phyloP scores from a whole-genome alignment of 2,113 vertebrate genomes.

The Uria aalge region DNA sequence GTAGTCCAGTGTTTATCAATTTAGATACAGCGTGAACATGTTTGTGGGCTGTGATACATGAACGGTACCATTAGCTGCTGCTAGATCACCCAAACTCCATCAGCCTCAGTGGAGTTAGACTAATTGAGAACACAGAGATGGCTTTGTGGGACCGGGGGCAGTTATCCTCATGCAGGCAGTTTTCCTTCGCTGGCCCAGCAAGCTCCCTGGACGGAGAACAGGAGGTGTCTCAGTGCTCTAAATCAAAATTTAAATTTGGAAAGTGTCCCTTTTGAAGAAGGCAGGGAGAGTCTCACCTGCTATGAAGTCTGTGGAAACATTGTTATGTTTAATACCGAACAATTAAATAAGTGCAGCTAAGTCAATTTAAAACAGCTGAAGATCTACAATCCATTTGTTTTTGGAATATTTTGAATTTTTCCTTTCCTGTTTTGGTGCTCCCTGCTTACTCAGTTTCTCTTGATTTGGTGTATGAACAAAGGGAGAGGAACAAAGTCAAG shows the following conservation, averaged over 20 bases:
- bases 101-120: not conserved
- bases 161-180: not conserved
- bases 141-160: not conserved
- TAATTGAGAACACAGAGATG: not conserved
- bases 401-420: slow-evolving; percentile 9
- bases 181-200: not conserved
- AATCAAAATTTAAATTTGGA: slow-evolving; percentile 40
- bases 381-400: not conserved
- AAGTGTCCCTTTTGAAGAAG: slow-evolving; percentile 17
- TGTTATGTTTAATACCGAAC: not conserved
- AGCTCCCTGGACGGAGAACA: not conserved
- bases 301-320: slow-evolving; percentile 3
- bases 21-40: not conserved
- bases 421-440: not conserved
- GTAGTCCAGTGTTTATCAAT: not conserved
- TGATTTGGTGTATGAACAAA: not conserved
- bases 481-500: not conserved
- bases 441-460: not conserved
- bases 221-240: slow-evolving; percentile 10
- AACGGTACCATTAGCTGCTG: not conserved
- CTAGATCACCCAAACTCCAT: not conserved
- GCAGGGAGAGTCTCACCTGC: slow-evolving; percentile 14
- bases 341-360: not conserved
- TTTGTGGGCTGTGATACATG: not conserved
- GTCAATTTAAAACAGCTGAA: slow-evolving; percentile 40